Base-by-base conservation (phyloP, 2,888 invertebrate genomes). In the Pseudococcus jackbeardsleyi region DNA sequence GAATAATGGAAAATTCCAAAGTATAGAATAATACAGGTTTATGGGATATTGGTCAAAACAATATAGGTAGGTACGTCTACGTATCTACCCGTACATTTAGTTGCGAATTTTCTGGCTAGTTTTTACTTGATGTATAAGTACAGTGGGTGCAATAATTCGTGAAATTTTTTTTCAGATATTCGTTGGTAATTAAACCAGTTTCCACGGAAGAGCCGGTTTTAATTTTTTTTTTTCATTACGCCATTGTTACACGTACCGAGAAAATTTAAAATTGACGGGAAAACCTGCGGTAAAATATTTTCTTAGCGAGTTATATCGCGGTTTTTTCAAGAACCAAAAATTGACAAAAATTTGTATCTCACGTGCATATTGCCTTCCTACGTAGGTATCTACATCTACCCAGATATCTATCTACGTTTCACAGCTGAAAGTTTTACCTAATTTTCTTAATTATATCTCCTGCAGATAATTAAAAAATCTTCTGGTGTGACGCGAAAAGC, bases 201-300 rank as follows among this genome's bases (percentile, higher is more conserved):
- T 46, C 46, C 79, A 19, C 46, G 12, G 79, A 46, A 46, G 46
- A 82, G 79, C 79, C 46, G 79, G 79, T 82, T 82, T 46, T 11
- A 1, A 33, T 33, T 6, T 77, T 82, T 82, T 82, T 46, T 82
- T 82, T 82, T 46, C 46, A 19, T 46, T 82, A 82, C 79, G 2
- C 79, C 46, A 82, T 82, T 82, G 46, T 82, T 82, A 9, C 9
- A 42, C 42, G 42, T 42, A 82, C 39, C 46, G 79, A 82, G 79
- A 82, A 82, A 82, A 82, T 82, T 9, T 82, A 82, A 46, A 79
- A 82, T 46, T 42, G 79, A 82, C 46, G 79, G 79, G 17, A 82
- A 82, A 82, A 42, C 79, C 79, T 82, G 46, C 46, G 33, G 46
- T 46, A 17, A 33, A 33, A 19, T 5, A 46, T 33, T 82, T 82